phyloP scores from a whole-genome alignment of 1,140 invertebrate genomes.

The Zaprionus capensis region DNA sequence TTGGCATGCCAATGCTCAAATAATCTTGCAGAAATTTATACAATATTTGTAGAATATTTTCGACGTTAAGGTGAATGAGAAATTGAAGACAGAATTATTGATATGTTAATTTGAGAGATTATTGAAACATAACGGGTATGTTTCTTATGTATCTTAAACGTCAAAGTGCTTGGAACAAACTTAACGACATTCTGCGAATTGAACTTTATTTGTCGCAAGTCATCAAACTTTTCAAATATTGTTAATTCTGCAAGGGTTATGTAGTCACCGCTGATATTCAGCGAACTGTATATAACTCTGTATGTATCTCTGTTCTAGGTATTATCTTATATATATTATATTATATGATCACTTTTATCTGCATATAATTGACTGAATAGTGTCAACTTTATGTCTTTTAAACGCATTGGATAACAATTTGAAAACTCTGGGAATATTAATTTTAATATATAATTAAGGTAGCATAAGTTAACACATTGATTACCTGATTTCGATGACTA shows the following conservation, averaged over 20 bases:
- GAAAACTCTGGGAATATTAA: background rate
- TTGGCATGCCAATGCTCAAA: slow-evolving; percentile 18
- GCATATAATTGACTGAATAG: background rate
- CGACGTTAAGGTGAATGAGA: too few species aligned
- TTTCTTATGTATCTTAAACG: too few species aligned
- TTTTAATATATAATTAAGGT: slow-evolving; percentile 15
- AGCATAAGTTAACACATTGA: slow-evolving; percentile 25
- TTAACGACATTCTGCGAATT: too few species aligned
- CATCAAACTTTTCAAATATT: background rate
- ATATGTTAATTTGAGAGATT: too few species aligned
- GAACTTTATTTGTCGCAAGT: too few species aligned
- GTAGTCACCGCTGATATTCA: background rate
- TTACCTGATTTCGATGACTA: slow-evolving; percentile 33
- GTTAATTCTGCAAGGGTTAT: background rate
- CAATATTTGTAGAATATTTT: background rate
- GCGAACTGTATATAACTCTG: background rate
- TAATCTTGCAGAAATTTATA: slow-evolving; percentile 2
- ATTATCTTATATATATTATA: background rate
- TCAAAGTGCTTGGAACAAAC: too few species aligned
- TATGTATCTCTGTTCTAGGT: background rate
- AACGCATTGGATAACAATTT: background rate
- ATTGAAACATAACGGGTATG: too few species aligned
- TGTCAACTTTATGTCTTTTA: background rate
- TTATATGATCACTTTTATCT: background rate
- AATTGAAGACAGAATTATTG: too few species aligned